Base-by-base conservation (phyloP, 2,797 vertebrate species). In the Brachymystax lenok region DNA sequence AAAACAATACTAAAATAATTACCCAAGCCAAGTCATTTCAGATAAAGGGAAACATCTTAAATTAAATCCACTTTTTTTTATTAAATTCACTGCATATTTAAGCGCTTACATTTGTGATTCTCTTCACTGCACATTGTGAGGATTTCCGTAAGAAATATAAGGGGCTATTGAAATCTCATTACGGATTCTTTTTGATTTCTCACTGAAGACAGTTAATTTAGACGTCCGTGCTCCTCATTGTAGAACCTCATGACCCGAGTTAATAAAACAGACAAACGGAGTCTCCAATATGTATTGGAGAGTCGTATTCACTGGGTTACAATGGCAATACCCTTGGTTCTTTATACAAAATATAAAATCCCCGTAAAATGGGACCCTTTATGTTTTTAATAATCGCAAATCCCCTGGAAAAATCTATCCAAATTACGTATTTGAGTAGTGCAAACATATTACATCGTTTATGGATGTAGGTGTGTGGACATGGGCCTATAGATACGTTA, bases 201-300 rank as follows among this genome's bases (percentile, higher is more conserved):
- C 66, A 14, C 50, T 54, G 14, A 24, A 28, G 46, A 24, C 30
- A 71, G 51, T 71, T 71, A 6, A 52, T 71, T 69, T 69, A 69
- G 35, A 71, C 51, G 24, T 16, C 50, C 6, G 50, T 54, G 70
- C 5, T 28, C 27, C 70, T 71, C 51, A 28, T 54, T 16, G 16
- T 28, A 24, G 24, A 52, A 56, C 21, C 14, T 8, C n/a, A 28
- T 21, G 21, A 27, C 1, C 16, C 51, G 70, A 19, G 2, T 68
- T 67, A 17, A 63, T 67, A 7, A 63, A 63, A 63, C 59, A 24
- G 12, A 51, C 24, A 14, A 8, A 51, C 35, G 19, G 5, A n/a
- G 54, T 27, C 12, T 71, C 21, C 12, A 50, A 50, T 54, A 71
- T 54, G 7, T 17, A 30, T 30, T 28, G 54, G 7, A 3, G 2